Base-by-base conservation (phyloP, 2,888 invertebrate species). In the Allacma fusca region DNA sequence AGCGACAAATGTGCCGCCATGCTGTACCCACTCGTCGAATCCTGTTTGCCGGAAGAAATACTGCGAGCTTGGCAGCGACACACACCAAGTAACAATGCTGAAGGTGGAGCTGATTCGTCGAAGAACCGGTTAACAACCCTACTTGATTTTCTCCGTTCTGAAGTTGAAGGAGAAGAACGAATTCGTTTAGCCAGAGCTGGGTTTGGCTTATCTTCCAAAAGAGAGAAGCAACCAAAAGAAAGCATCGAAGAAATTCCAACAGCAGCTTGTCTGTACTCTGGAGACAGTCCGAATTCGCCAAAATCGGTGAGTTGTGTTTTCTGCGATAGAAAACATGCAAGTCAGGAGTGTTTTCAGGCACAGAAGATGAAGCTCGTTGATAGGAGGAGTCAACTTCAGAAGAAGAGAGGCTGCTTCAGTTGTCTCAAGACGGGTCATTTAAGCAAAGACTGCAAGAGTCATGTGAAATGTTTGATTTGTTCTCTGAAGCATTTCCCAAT, bases 21-120 rank as follows among this genome's bases (percentile, higher is more conserved):
- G n/a, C n/a, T n/a, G n/a, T n/a, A n/a, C n/a, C n/a, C n/a, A n/a
- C n/a, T n/a, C n/a, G n/a, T n/a, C 7, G 81, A 80, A 34, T 81
- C 81, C 0, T 44, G 77, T 29, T 64, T 81, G 2, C 78, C 79
- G 1, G n/a, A n/a, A n/a, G n/a, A n/a, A n/a, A n/a, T n/a, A n/a
- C n/a, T n/a, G n/a, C n/a, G n/a, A n/a, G n/a, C n/a, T n/a, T n/a
- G n/a, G n/a, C n/a, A n/a, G n/a, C n/a, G n/a, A n/a, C n/a, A n/a
- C n/a, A n/a, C n/a, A n/a, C n/a, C n/a, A n/a, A n/a, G n/a, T n/a
- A n/a, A n/a, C n/a, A n/a, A n/a, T n/a, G n/a, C n/a, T n/a, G n/a
- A n/a, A n/a, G n/a, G n/a, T n/a, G n/a, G n/a, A n/a, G n/a, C n/a
- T n/a, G n/a, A n/a, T n/a, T n/a, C n/a, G n/a, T n/a, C n/a, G n/a